These are phyloP conservation scores for Ptychadena robeensis DNA, from an alignment of 2,797 vertebrate species.

Conservation along the genomic window DNA sequence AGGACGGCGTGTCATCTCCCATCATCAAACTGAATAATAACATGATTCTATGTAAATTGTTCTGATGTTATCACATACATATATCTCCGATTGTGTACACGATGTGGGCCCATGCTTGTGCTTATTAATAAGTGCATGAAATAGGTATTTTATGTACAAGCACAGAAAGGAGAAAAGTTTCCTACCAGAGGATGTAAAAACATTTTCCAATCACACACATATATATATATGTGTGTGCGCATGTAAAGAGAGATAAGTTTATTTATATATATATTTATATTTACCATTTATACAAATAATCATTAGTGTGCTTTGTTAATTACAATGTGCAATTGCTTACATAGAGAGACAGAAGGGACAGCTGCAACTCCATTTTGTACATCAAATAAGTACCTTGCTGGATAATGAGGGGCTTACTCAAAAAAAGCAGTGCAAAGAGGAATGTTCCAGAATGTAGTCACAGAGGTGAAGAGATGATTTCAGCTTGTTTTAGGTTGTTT, in stretches of 20 bases:
- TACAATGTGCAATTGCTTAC: constrained; percentile 85
- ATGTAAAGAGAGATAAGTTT: constrained; percentile 65
- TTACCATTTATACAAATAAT: constrained; percentile 84
- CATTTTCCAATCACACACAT: constrained; percentile 77
- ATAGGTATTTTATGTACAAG: constrained; percentile 70
- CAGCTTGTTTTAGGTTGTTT: background rate
- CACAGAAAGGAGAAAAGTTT: constrained; percentile 73
- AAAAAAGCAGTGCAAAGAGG: background rate
- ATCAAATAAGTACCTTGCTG: constrained; percentile 65
- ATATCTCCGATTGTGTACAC: background rate
- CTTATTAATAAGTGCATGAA: constrained; percentile 65
- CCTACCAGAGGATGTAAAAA: constrained; percentile 77
- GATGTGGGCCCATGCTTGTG: constrained; percentile 61
- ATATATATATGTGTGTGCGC: constrained; percentile 69
- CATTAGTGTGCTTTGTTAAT: constrained; percentile 90
- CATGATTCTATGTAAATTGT: background rate
- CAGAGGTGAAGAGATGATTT: background rate
- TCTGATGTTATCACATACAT: constrained; percentile 4
- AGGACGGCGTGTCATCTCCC: constrained; percentile 48
- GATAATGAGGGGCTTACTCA: constrained; percentile 57
- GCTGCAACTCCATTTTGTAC: constrained; percentile 44
- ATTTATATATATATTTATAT: constrained; percentile 73
- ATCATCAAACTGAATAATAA: constrained; percentile 1
- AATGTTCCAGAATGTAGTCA: background rate
- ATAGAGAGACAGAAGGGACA: constrained; percentile 73